Conservation (phyloP, 2,888 invertebrate genomes). For the Lottia scabra region DNA sequence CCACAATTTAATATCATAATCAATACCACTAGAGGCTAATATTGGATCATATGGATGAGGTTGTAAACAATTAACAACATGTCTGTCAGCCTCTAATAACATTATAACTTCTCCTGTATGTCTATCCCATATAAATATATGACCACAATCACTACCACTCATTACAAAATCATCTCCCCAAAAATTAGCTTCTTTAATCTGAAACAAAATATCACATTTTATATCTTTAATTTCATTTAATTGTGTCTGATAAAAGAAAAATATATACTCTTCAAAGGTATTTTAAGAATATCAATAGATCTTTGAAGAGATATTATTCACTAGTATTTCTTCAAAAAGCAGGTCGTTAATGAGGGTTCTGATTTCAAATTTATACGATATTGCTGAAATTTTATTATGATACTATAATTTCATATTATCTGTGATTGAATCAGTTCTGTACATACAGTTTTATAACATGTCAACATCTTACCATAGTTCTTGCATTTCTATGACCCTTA, state of each 20-base stretch:
- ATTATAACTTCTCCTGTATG: constrained; percentile 79
- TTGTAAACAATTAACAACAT: constrained; percentile 85
- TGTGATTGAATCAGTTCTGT: not conserved
- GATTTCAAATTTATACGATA: no score
- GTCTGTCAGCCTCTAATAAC: constrained; percentile 83
- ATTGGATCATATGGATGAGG: constrained; percentile 80
- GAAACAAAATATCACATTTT: constrained; percentile 22
- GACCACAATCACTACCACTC: constrained; percentile 91
- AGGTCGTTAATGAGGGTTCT: no score
- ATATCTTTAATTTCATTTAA: no score
- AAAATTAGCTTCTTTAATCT: constrained; percentile 88
- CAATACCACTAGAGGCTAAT: constrained; percentile 87
- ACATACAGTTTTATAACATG: not conserved
- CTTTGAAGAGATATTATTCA: no score
- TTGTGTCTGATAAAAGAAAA: no score
- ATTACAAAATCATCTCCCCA: constrained; percentile 85
- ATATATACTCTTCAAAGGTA: not conserved
- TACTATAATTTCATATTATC: no score
- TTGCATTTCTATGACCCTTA: constrained; percentile 83
- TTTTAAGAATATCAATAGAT: no score
- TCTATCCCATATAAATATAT: constrained; percentile 86
- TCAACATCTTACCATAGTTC: constrained; percentile 68
- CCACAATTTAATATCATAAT: constrained; percentile 88
- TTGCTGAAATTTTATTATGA: no score
- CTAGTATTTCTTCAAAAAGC: no score